Conservation (phyloP, 2,797 vertebrate genomes). For the Scolopax rusticola region DNA sequence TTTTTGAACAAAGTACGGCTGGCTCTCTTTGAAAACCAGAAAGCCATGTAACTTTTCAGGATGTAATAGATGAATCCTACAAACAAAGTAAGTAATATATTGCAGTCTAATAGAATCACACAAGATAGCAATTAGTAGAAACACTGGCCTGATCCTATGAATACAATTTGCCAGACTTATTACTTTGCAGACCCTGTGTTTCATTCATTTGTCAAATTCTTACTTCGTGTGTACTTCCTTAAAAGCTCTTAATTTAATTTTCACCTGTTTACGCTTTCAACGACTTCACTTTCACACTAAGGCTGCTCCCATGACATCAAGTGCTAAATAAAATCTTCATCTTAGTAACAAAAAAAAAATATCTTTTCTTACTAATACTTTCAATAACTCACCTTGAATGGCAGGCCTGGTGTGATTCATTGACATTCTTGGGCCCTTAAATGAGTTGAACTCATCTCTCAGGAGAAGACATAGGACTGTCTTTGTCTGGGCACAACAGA, state of each 20-base stretch:
- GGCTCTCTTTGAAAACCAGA: background rate
- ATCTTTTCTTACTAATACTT: slow-evolving; percentile 21
- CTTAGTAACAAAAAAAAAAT: background rate
- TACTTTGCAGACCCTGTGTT: background rate
- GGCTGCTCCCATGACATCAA: slow-evolving; percentile 9
- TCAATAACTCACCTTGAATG: slow-evolving; percentile 48
- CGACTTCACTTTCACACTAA: slow-evolving; percentile 11
- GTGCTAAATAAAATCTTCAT: slow-evolving; percentile 30
- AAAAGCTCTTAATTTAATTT: slow-evolving; percentile 56
- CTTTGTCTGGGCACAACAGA: slow-evolving; percentile 57
- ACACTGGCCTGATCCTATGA: background rate
- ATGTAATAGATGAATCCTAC: background rate
- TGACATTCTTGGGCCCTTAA: slow-evolving; percentile 46
- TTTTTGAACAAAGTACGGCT: background rate
- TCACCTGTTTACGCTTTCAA: slow-evolving; percentile 45
- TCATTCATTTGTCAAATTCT: slow-evolving; percentile 11
- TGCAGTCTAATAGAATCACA: background rate
- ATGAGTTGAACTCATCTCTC: slow-evolving; percentile 56
- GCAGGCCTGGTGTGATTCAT: slow-evolving; percentile 36
- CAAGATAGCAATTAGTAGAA: background rate
- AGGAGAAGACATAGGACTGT: slow-evolving; percentile 45
- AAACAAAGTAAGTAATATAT: background rate
- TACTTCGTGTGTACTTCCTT: slow-evolving; percentile 16
- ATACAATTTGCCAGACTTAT: background rate
- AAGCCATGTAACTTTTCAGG: background rate